Evolutionary conservation across 30 jellyfish, hydroid and myxozoan species (phyloP).

Genomic region (Phacellophora camtschatica): DNA sequence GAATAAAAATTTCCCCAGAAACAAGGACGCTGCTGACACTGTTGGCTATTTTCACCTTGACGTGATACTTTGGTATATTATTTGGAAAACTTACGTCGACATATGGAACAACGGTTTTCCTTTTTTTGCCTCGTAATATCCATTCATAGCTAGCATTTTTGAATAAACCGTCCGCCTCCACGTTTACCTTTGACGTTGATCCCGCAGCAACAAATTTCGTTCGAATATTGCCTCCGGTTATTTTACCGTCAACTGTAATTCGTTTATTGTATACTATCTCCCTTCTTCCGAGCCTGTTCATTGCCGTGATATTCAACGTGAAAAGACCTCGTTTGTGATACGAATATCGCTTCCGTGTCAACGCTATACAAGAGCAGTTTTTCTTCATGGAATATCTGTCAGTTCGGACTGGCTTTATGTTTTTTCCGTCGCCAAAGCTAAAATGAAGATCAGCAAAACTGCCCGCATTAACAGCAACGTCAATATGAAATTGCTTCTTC

Average conservation of each 20-base stretch:
- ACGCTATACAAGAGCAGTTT: constrained; percentile 43
- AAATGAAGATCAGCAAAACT: constrained; percentile 39
- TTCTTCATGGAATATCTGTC: neutral
- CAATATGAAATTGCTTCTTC: neutral
- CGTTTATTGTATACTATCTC: constrained; percentile 7
- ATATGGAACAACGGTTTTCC: constrained; percentile 10
- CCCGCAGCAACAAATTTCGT: constrained; percentile 52
- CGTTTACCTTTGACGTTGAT: neutral
- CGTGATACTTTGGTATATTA: constrained; percentile 14
- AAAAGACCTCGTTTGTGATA: constrained; percentile 30
- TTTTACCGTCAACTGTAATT: constrained; percentile 24
- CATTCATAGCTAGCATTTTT: constrained; percentile 13
- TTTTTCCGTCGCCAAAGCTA: constrained; percentile 43
- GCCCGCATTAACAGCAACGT: constrained; percentile 53
- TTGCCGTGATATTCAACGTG: constrained; percentile 49
- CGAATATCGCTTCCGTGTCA: constrained; percentile 23
- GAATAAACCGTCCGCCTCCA: constrained; percentile 5
- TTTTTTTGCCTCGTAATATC: neutral
- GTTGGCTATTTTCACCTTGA: constrained; percentile 23
- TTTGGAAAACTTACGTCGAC: neutral
- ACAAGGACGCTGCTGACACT: constrained; percentile 27
- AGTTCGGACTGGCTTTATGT: neutral
- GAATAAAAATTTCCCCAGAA: neutral
- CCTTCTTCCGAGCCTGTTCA: constrained; percentile 11
- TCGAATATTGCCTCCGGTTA: constrained; percentile 12